Percentiles rank a stretch among this genome's conserved stretches.
These are phyloP conservation scores for Aspidiotus destructor DNA, from an alignment of 2,888 invertebrate species.

Conservation along the genomic window DNA sequence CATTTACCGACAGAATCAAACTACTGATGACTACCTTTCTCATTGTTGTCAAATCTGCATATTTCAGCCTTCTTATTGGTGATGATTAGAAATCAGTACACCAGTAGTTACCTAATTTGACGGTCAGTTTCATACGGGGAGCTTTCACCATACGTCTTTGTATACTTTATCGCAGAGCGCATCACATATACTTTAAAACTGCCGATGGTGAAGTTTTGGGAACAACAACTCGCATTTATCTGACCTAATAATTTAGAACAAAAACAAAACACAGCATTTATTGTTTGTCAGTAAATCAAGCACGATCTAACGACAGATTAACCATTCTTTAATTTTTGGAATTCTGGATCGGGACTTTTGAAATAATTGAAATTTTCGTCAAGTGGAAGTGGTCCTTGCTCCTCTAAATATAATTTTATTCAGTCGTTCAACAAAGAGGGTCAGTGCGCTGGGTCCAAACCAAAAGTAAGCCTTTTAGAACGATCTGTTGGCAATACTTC, in stretches of 20 bases:
- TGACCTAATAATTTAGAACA: conserved; percentile 33
- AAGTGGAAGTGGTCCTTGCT: conserved; percentile 5
- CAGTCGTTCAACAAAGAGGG: conserved; percentile 6
- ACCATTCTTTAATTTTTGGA: conserved; percentile 18
- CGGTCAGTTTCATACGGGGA: no score
- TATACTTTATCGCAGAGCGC: no score
- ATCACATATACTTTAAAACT: no score
- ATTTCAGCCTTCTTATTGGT: no score
- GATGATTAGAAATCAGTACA: no score
- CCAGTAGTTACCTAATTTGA: no score
- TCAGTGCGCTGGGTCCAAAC: conserved; percentile 10
- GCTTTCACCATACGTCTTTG: no score
- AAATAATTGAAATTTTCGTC: conserved; percentile 21
- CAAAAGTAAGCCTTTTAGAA: background rate
- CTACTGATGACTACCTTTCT: no score
- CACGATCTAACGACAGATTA: conserved; percentile 10
- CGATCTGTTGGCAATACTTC: background rate
- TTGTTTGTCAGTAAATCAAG: conserved; percentile 13
- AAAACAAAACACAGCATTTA: conserved; percentile 35
- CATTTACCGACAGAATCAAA: no score
- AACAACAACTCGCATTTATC: no score
- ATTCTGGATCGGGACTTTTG: conserved; percentile 8
- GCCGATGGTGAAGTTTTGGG: no score
- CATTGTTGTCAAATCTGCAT: no score
- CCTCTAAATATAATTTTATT: conserved; percentile 11